A percentile compares a stretch with the other conserved stretches of the same genome.
Conservation (phyloP, 2,797 vertebrate genomes). For the Phrynocephalus forsythii region DNA sequence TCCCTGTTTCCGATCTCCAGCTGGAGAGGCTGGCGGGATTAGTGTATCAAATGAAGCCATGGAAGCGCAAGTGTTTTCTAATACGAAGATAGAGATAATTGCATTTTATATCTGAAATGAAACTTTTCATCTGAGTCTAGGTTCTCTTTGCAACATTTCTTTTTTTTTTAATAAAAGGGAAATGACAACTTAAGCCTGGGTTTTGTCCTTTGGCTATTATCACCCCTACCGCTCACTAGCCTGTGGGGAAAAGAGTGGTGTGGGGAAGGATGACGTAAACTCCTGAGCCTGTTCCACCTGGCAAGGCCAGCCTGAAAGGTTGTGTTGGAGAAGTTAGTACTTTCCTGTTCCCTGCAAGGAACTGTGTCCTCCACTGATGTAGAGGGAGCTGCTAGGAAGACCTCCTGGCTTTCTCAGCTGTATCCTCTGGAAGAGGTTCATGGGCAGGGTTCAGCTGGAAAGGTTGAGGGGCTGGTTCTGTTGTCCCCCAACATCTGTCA, state of each 20-base stretch:
- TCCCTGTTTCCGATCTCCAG: conserved; percentile 72
- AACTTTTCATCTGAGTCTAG: conserved; percentile 18
- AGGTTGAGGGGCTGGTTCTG: not conserved
- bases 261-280: not conserved
- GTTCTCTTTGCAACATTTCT: conserved; percentile 27
- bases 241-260: not conserved
- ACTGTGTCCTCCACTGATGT: too few species aligned
- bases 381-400: not conserved
- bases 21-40: conserved; percentile 61
- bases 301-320: too few species aligned
- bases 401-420: not conserved
- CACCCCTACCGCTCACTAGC: not conserved
- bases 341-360: not conserved
- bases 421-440: not conserved
- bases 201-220: not conserved
- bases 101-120: not conserved
- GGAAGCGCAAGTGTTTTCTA: conserved; percentile 53
- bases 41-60: conserved; percentile 62
- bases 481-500: not conserved
- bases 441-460: not conserved
- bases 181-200: conserved; percentile 29
- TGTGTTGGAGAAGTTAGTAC: too few species aligned
- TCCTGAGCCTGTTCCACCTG: not conserved
- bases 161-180: conserved; percentile 5
- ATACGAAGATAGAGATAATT: conserved; percentile 39